Evolutionary conservation across 2,888 invertebrate genomes (phyloP).

Genomic region (Oligia strigilis): DNA sequence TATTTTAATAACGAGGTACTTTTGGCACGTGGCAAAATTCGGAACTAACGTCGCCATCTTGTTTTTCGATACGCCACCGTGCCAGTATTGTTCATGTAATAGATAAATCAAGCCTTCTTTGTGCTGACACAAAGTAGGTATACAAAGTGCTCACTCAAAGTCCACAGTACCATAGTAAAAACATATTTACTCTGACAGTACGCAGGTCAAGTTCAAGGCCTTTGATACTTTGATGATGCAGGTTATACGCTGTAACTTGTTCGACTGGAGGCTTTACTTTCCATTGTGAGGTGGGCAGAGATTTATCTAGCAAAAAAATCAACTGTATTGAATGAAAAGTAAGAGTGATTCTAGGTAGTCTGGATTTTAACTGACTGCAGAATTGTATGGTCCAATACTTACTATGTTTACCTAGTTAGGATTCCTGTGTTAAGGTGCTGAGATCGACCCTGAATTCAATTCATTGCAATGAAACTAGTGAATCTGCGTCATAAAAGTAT

Average conservation of each 20-base stretch:
- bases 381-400: too few relatives aligned
- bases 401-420: not conserved
- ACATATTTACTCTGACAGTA: not conserved
- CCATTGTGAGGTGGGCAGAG: not conserved
- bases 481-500: too few relatives aligned
- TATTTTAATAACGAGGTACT: too few relatives aligned
- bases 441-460: not conserved
- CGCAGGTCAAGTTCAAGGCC: constrained; percentile 39
- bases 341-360: not conserved
- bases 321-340: not conserved
- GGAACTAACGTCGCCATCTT: not conserved
- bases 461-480: not conserved
- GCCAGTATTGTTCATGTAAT: not conserved
- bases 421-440: not conserved
- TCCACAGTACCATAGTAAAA: not conserved
- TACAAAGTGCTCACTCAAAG: not conserved
- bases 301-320: not conserved
- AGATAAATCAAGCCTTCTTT: constrained; percentile 5
- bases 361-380: not conserved
- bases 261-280: constrained; percentile 3
- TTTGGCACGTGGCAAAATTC: too few relatives aligned
- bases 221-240: constrained; percentile 9
- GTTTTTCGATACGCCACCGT: not conserved
- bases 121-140: not conserved
- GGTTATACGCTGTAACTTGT: not conserved